Conservation (phyloP, 2,888 invertebrate species). For the Ptychoptera contaminata region DNA sequence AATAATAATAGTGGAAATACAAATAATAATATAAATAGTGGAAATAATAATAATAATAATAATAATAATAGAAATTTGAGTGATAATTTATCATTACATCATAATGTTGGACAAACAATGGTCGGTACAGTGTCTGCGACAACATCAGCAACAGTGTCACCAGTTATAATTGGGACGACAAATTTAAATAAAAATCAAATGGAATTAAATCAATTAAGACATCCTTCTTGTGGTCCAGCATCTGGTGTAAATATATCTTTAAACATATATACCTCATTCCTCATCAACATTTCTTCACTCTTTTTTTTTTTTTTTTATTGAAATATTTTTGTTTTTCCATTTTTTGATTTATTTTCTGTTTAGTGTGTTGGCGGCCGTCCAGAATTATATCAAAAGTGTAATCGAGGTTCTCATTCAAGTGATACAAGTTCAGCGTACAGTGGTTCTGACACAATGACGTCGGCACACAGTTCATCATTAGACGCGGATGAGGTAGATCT, state of each 20-base stretch:
- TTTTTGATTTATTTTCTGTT: not conserved
- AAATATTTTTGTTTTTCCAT: not conserved
- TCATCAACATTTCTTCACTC: too few relatives aligned
- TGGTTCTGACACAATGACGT: slow-evolving; percentile 92
- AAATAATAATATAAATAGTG: not conserved
- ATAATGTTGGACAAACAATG: too few relatives aligned
- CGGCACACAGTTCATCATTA: slow-evolving; percentile 71
- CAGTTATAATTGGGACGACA: slow-evolving; percentile 1
- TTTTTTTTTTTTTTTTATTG: too few relatives aligned
- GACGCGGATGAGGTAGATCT: slow-evolving; percentile 78
- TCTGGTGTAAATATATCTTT: slow-evolving; percentile 10
- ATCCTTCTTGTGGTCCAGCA: slow-evolving; percentile 4
- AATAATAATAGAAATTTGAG: too few relatives aligned
- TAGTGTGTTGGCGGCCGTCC: slow-evolving; percentile 27
- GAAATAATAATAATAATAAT: too few relatives aligned
- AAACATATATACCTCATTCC: not conserved
- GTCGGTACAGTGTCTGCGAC: not conserved
- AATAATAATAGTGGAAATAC: not conserved
- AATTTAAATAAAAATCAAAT: not conserved
- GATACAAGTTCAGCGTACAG: slow-evolving; percentile 95
- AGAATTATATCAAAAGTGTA: slow-evolving; percentile 71
- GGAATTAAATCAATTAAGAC: not conserved
- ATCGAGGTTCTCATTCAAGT: slow-evolving; percentile 71
- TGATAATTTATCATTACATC: too few relatives aligned
- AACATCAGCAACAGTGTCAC: not conserved